Conservation (phyloP, 2,797 vertebrate genomes). For the Coregonus suidteri region DNA sequence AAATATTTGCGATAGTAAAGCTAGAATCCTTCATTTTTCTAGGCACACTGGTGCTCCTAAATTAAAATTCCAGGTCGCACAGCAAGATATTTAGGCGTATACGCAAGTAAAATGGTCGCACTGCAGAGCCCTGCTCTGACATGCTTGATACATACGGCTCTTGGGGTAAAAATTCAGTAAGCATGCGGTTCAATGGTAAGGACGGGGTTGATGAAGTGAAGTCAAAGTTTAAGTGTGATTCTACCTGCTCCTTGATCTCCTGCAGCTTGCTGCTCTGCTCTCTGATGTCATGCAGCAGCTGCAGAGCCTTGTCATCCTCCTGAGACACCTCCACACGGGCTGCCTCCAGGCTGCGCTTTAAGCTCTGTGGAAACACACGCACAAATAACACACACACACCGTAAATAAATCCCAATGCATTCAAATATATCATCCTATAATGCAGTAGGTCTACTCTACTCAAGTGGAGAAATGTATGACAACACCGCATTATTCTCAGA, state of each 20-base stretch:
- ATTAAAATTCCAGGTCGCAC: no score
- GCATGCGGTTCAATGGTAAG: not conserved
- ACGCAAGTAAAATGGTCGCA: no score
- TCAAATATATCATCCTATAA: not conserved
- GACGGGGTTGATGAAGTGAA: not conserved
- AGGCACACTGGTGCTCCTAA: no score
- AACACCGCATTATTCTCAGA: no score
- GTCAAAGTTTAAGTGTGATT: slow-evolving; percentile 12
- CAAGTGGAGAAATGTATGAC: no score
- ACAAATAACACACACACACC: slow-evolving; percentile 11
- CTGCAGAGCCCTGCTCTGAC: not conserved
- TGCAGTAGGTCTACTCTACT: not conserved
- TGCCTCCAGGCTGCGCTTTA: slow-evolving; percentile 98
- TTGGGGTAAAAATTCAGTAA: not conserved
- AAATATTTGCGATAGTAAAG: no score
- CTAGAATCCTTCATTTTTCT: no score
- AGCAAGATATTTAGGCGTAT: no score
- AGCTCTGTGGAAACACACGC: slow-evolving; percentile 77
- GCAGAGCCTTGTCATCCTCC: slow-evolving; percentile 97
- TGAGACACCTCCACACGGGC: slow-evolving; percentile 97
- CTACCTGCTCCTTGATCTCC: slow-evolving; percentile 99
- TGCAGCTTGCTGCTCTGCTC: slow-evolving; percentile 99
- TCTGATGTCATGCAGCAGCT: slow-evolving; percentile 97
- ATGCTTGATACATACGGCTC: not conserved
- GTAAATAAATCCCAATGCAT: not conserved